These are phyloP conservation scores for Leptothorax acervorum DNA, from an alignment of 2,888 invertebrate genomes.

Conservation along the genomic window DNA sequence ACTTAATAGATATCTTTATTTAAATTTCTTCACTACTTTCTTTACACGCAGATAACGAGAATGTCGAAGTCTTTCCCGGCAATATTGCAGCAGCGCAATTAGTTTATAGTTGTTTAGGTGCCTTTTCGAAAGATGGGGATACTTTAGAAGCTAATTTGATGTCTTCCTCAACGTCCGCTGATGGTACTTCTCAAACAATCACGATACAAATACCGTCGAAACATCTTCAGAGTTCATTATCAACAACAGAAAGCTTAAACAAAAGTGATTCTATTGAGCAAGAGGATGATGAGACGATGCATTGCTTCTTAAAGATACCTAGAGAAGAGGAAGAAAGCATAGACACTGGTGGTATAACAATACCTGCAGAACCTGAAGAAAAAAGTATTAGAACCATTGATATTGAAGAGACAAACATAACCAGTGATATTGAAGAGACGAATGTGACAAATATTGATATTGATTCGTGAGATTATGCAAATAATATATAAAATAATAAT, in stretches of 20 bases:
- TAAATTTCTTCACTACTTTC: constrained; percentile 32
- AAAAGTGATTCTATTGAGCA: constrained; percentile 78
- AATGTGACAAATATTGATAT: constrained; percentile 34
- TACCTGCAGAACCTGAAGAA: constrained; percentile 86
- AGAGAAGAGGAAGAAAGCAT: constrained; percentile 85
- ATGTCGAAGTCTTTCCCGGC: constrained; percentile 84
- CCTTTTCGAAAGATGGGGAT: constrained; percentile 82
- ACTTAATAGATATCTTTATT: constrained; percentile 21
- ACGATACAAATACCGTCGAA: constrained; percentile 83
- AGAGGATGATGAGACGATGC: constrained; percentile 86
- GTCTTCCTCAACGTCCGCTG: constrained; percentile 84
- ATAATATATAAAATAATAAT: constrained; percentile 13
- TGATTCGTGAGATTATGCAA: constrained; percentile 65
- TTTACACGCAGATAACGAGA: constrained; percentile 72
- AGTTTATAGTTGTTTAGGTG: constrained; percentile 83
- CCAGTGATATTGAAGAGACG: constrained; percentile 38
- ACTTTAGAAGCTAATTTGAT: constrained; percentile 83
- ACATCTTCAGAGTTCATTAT: constrained; percentile 80
- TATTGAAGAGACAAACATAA: constrained; percentile 64
- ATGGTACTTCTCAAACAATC: constrained; percentile 84
- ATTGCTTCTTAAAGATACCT: constrained; percentile 82
- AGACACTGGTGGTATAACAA: constrained; percentile 88
- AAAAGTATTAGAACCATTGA: constrained; percentile 70
- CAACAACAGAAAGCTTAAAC: constrained; percentile 72
- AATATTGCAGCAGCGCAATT: constrained; percentile 85